Conservation (phyloP, 2,113 vertebrate species). For the Alosa alosa region DNA sequence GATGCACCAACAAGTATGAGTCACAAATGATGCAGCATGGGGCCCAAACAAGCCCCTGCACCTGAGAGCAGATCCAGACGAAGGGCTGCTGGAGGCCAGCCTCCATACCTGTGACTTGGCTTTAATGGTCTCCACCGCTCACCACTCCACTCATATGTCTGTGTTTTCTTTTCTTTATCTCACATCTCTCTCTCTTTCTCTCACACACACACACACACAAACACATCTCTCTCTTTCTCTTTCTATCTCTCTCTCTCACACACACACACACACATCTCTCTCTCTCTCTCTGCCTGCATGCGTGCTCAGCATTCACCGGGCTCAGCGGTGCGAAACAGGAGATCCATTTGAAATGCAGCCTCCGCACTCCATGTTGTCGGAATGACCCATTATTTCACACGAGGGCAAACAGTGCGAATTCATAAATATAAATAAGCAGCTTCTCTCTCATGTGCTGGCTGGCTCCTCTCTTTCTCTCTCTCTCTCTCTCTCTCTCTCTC, state of each 20-base stretch:
- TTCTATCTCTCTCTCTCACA: background rate
- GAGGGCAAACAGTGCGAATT: conserved; percentile 69
- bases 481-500: conserved; percentile 35
- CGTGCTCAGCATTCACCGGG: conserved; percentile 59
- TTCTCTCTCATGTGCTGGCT: conserved; percentile 42
- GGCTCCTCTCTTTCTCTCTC: conserved; percentile 55
- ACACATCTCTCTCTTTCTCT: background rate
- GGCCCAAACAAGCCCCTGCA: background rate
- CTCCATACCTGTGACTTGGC: background rate
- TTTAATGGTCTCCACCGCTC: conserved; percentile 4
- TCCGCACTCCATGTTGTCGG: conserved; percentile 72
- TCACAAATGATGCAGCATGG: background rate
- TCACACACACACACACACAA: no score
- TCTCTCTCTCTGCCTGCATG: conserved; percentile 56
- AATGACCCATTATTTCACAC: conserved; percentile 72
- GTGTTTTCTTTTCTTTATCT: background rate
- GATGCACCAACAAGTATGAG: background rate
- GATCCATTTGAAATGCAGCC: conserved; percentile 74
- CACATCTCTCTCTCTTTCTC: conserved; percentile 47
- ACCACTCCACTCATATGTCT: background rate
- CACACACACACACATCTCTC: conserved; percentile 6
- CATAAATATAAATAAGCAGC: conserved; percentile 74
- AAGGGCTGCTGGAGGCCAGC: background rate
- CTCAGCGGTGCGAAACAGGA: conserved; percentile 64
- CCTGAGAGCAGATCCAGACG: background rate